Evolutionary conservation across 1,140 invertebrate species (phyloP).

Genomic region (Drosophila setifemur): DNA sequence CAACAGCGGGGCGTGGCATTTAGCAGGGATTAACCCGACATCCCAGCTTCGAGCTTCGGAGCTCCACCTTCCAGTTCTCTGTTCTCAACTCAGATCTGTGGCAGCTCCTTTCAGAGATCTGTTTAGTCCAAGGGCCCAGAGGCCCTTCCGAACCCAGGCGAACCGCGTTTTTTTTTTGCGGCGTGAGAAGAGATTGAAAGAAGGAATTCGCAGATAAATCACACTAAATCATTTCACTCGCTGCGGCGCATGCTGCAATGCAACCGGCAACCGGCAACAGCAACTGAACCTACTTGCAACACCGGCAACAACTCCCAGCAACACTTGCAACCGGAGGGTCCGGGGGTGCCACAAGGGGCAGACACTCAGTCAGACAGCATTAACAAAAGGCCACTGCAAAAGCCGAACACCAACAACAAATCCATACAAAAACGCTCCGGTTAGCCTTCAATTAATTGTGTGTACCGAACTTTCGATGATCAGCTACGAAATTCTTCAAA

Average conservation of each 20-base stretch:
- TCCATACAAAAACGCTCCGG: background rate
- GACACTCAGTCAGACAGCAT: slow-evolving; percentile 14
- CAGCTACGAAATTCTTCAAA: too few relatives aligned
- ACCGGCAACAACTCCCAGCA: slow-evolving; percentile 1
- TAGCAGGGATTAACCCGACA: background rate
- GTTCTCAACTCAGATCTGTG: too few relatives aligned
- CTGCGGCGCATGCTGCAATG: slow-evolving; percentile 70
- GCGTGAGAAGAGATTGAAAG: slow-evolving; percentile 79
- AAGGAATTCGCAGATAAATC: slow-evolving; percentile 79
- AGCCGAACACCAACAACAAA: background rate
- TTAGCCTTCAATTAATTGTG: background rate
- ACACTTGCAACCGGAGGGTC: slow-evolving; percentile 6
- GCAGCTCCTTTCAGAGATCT: background rate
- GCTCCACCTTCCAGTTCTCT: background rate
- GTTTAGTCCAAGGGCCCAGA: background rate
- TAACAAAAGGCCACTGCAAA: slow-evolving; percentile 44
- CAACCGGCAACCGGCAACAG: background rate
- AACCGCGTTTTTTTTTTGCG: slow-evolving; percentile 26
- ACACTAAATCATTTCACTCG: slow-evolving; percentile 80
- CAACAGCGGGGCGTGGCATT: slow-evolving; percentile 25
- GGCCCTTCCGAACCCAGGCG: background rate
- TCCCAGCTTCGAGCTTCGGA: background rate
- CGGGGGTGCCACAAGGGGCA: too few relatives aligned
- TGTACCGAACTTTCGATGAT: too few relatives aligned
- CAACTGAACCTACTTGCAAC: background rate